Conservation (phyloP, 2,888 invertebrate genomes). For the Lasioglossum figueresi region DNA sequence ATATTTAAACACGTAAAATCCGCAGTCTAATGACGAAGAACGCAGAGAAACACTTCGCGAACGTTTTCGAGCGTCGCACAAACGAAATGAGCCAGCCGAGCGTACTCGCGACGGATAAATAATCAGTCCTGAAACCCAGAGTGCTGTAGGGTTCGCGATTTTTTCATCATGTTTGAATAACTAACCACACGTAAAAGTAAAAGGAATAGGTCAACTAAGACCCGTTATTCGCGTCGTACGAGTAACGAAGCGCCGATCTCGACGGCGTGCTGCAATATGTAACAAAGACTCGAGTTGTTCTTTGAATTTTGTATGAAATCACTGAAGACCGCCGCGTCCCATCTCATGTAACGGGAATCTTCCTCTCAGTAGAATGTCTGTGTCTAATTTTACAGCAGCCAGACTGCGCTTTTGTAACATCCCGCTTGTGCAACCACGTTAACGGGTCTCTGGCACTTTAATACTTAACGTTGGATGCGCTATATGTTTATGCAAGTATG, state of each 20-base stretch:
- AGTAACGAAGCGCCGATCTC: neutral
- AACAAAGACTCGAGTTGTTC: neutral
- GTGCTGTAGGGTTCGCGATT: neutral
- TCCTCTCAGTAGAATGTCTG: neutral
- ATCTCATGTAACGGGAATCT: neutral
- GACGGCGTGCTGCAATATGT: neutral
- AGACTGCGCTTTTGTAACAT: slow-evolving; percentile 8
- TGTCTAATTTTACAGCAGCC: slow-evolving; percentile 9
- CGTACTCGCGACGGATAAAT: neutral
- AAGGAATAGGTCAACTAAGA: slow-evolving; percentile 6
- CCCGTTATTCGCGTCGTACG: neutral
- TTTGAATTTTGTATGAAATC: slow-evolving; percentile 13
- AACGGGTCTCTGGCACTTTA: slow-evolving; percentile 8
- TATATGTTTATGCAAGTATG: slow-evolving; percentile 5
- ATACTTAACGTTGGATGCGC: slow-evolving; percentile 9
- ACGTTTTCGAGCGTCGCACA: neutral
- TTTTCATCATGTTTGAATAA: neutral
- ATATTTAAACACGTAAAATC: neutral
- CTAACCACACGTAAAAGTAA: neutral
- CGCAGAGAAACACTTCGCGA: neutral
- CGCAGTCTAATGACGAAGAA: neutral
- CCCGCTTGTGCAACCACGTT: neutral
- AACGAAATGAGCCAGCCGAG: neutral
- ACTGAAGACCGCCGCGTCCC: neutral
- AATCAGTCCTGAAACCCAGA: neutral